Evolutionary conservation across 2,797 vertebrate species (phyloP), one percentile per base, ranked within the genome.

Genomic region (Oreortyx pictus): DNA sequence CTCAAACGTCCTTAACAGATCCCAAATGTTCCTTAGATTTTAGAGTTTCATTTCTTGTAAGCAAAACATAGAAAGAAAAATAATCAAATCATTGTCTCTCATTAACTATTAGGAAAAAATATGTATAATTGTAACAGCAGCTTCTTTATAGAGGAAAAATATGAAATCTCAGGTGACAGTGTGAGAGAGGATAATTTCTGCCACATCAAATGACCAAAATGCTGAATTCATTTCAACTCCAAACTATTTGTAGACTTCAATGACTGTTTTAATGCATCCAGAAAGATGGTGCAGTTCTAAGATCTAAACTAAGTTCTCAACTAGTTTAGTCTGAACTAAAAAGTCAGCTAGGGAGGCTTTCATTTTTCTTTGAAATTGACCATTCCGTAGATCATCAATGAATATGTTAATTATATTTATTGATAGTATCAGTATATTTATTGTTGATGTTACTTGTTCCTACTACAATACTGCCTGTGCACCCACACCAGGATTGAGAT

Each of bases 111-210:
- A 29, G 1, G 2, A 87, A 44, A 25, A 93, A 73, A 52, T 15
- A 27, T 9, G 47, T 65, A 7, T 15, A 2, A 2, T 20, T 50
- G 10, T 46, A 56, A 35, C 20, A 9, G 11, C 3, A 0, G 6
- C 19, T 41, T 52, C 37, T 66, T 77, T 47, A 18, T 2, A 35
- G 33, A 14, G 27, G 81, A 84, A 67, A 8, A 44, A 33, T 3
- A 11, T 14, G 35, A 84, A 76, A 59, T 59, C 60, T 39, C 50
- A 35, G 79, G 27, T 7, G 29, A 7, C 33, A 70, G 15, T 8
- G n/a, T 13, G 44, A 65, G 39, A 61, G 11, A 8, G n/a, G 13
- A 24, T 29, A 39, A 56, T 25, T 87, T 77, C 39, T 59, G 22
- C 25, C n/a, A 24, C 39, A 18, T 49, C 20, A 25, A 67, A 82